A percentile compares a stretch with the other conserved stretches of the same genome.
These are phyloP conservation scores for Eupithecia subumbrata DNA, from an alignment of 2,888 invertebrate genomes.

Conservation along the genomic window DNA sequence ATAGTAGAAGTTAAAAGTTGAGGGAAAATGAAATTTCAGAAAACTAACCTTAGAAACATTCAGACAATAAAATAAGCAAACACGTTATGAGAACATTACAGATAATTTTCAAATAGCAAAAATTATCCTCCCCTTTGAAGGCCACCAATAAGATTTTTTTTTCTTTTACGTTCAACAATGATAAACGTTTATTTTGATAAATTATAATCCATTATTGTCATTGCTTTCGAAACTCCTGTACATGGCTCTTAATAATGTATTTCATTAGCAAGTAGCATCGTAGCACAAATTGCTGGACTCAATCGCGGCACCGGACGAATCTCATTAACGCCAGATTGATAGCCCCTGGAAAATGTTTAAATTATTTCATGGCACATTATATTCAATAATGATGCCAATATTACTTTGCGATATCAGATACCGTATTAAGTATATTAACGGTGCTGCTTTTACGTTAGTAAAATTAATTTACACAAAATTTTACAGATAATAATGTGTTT, in stretches of 20 bases:
- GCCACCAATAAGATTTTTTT: neutral
- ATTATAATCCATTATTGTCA: neutral
- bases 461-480: neutral
- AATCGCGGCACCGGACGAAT: slow-evolving; percentile 71
- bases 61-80: too few relatives aligned
- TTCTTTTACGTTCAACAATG: neutral
- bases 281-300: slow-evolving; percentile 75
- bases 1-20: slow-evolving; percentile 19
- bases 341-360: slow-evolving; percentile 75
- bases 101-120: neutral
- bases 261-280: slow-evolving; percentile 74
- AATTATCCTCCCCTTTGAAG: neutral
- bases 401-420: slow-evolving; percentile 47
- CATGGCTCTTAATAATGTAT: slow-evolving; percentile 47
- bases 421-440: slow-evolving; percentile 27
- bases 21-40: neutral
- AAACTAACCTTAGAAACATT: neutral
- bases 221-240: slow-evolving; percentile 2
- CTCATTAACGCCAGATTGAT: slow-evolving; percentile 81
- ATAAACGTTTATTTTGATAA: neutral
- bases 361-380: slow-evolving; percentile 79
- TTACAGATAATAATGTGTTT: neutral
- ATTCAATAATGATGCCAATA: slow-evolving; percentile 67
- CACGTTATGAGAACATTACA: too few relatives aligned
- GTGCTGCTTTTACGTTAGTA: neutral